A percentile compares a stretch with the other conserved stretches of the same genome.
Evolutionary conservation across 2,888 invertebrate species (phyloP).

Genomic region (Melanotus villosus): DNA sequence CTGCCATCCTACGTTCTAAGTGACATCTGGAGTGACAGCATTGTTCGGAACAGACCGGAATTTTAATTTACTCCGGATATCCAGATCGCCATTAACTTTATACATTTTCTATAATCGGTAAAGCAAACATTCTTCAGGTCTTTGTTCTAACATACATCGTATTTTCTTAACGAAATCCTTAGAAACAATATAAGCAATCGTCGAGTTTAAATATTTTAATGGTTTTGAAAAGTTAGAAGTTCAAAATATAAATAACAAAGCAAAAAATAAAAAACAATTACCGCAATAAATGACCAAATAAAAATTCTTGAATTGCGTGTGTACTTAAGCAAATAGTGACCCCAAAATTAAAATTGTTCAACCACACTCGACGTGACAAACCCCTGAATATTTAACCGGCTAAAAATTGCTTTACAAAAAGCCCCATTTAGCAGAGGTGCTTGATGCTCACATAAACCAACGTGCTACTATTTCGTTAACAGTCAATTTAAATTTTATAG

Average conservation of each 20-base stretch:
- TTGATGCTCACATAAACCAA: neutral
- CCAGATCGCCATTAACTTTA: constrained; percentile 51
- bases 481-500: constrained; percentile 43
- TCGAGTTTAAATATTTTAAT: neutral
- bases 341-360: neutral
- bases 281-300: too few relatives aligned
- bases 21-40: constrained; percentile 66
- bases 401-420: neutral
- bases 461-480: constrained; percentile 21
- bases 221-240: too few relatives aligned
- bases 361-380: neutral
- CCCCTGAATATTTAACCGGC: neutral
- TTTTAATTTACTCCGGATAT: constrained; percentile 64
- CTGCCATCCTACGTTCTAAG: constrained; percentile 65
- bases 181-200: too few relatives aligned
- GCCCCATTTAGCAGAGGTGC: constrained; percentile 1
- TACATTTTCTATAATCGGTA: neutral
- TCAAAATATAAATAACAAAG: too few relatives aligned
- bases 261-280: too few relatives aligned
- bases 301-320: too few relatives aligned
- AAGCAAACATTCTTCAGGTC: constrained; percentile 4
- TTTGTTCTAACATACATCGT: too few relatives aligned
- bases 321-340: neutral
- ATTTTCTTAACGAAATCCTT: too few relatives aligned
- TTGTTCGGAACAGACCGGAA: constrained; percentile 65